Evolutionary conservation across 2,888 invertebrate species (phyloP).

Genomic region (Troides oblongomaculatus): DNA sequence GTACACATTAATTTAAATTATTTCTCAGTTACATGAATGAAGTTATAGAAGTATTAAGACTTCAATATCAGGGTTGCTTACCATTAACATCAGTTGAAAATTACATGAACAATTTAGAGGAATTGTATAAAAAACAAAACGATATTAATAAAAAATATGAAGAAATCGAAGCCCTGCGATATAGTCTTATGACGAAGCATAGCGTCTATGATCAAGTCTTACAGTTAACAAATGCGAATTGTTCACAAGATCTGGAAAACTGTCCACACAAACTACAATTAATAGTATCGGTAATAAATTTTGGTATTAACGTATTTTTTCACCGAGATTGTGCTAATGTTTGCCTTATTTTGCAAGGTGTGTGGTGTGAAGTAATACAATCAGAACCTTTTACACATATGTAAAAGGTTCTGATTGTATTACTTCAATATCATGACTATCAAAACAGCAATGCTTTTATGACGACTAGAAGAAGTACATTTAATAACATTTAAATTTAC

Average conservation of each 20-base stretch:
- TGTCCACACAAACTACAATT: conserved; percentile 63
- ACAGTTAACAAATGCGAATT: conserved; percentile 56
- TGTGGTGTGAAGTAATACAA: too few relatives aligned
- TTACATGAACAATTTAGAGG: conserved; percentile 58
- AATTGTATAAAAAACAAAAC: conserved; percentile 51
- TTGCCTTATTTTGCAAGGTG: too few relatives aligned
- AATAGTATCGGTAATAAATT: conserved; percentile 50
- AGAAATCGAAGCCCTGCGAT: conserved; percentile 63
- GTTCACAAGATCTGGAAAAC: conserved; percentile 52
- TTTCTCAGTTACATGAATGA: conserved; percentile 63
- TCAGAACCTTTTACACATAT: too few relatives aligned
- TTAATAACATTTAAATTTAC: too few relatives aligned
- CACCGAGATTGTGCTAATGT: too few relatives aligned
- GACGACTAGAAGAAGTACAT: too few relatives aligned
- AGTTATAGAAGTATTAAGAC: conserved; percentile 59
- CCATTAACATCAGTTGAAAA: conserved; percentile 63
- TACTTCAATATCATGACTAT: neutral
- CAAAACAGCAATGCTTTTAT: neutral
- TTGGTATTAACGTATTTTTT: neutral
- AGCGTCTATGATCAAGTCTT: conserved; percentile 64
- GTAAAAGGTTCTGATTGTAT: conserved; percentile 13
- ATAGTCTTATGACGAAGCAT: conserved; percentile 60
- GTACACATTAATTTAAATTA: neutral
- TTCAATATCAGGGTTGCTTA: conserved; percentile 68
- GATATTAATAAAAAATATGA: conserved; percentile 56